Conservation (phyloP, 2,113 vertebrate species). For the Perognathus longimembris region DNA sequence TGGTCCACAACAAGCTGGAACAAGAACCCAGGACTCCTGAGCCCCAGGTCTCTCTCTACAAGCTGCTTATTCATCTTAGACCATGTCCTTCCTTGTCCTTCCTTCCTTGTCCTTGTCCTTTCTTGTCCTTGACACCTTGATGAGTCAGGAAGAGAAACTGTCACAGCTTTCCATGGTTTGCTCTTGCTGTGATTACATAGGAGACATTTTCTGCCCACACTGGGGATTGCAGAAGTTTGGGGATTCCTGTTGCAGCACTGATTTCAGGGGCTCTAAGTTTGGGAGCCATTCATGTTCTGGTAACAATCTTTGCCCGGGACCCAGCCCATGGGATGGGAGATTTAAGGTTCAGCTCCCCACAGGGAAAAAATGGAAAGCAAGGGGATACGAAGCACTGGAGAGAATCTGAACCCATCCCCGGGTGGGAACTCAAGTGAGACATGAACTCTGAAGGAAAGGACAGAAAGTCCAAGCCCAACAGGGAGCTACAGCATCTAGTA, state of each 20-base stretch:
- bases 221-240: not conserved
- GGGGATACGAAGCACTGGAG: not conserved
- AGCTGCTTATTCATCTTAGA: not conserved
- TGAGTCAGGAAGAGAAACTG: not conserved
- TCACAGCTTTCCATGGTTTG: not conserved
- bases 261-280: not conserved
- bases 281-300: not conserved
- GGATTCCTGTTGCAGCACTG: not conserved
- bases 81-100: not conserved
- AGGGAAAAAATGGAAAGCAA: not conserved
- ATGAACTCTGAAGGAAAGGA: not conserved
- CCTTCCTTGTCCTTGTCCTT: not conserved
- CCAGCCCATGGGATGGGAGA: not conserved
- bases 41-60: not conserved
- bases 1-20: not conserved
- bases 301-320: not conserved
- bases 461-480: not conserved
- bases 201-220: not conserved
- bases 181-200: not conserved
- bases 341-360: not conserved
- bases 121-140: not conserved
- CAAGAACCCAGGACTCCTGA: not conserved
- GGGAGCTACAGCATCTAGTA: not conserved
- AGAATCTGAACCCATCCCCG: not conserved
- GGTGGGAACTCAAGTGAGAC: not conserved